Conservation (phyloP, 1,140 invertebrate genomes). For the Yoshiicerus persimilis region DNA sequence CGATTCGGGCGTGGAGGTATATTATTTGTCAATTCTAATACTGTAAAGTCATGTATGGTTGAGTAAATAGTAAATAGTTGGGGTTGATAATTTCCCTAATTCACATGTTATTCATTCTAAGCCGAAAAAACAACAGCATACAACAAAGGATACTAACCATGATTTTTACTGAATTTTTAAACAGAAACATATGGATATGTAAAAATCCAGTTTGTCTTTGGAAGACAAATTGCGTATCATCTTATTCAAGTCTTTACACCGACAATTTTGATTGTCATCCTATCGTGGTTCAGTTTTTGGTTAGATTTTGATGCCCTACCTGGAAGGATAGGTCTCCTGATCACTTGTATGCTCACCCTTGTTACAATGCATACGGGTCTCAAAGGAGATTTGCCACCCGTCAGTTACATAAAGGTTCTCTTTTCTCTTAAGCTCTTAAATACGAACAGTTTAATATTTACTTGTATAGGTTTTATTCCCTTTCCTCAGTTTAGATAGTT, state of each 20-base stretch:
- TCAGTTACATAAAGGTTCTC: slow-evolving; percentile 72
- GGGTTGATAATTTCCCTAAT: no score
- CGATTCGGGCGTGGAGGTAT: neutral
- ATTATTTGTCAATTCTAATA: neutral
- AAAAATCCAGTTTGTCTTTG: slow-evolving; percentile 74
- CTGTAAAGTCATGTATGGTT: neutral
- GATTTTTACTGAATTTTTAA: neutral
- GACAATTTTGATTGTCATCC: slow-evolving; percentile 78
- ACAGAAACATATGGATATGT: slow-evolving; percentile 71
- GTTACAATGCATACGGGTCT: slow-evolving; percentile 84
- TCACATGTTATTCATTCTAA: neutral
- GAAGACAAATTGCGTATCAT: slow-evolving; percentile 81
- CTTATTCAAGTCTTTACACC: slow-evolving; percentile 85
- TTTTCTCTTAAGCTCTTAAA: no score
- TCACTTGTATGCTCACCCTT: slow-evolving; percentile 78
- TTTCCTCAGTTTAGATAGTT: no score
- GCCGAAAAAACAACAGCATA: neutral
- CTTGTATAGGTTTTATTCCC: no score
- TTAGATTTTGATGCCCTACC: slow-evolving; percentile 79
- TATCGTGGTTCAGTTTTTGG: slow-evolving; percentile 89
- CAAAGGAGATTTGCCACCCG: slow-evolving; percentile 74
- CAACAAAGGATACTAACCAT: no score
- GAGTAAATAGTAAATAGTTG: no score
- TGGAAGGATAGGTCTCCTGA: slow-evolving; percentile 74
- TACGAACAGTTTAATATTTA: neutral